Evolutionary conservation across 2,797 vertebrate genomes (phyloP), one percentile per base, ranked within the genome.

Genomic region (Xenopus petersii): DNA sequence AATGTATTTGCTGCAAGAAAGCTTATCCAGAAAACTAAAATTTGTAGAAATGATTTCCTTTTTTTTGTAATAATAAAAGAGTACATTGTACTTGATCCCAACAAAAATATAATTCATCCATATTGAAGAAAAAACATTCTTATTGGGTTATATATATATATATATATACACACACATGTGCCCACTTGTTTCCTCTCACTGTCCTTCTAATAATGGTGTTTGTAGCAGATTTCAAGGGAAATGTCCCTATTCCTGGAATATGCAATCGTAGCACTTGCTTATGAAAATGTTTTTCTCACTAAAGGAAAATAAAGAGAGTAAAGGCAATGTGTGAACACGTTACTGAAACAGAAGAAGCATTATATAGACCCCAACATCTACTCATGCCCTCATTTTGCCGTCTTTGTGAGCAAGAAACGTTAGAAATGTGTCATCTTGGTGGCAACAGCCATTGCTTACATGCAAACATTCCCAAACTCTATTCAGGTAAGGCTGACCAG

Each of bases 311-410:
- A 70, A 60, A 49, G 51, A 73, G 69, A 78, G 76, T 78, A 60
- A 78, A 78, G 71, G 63, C 55, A 69, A 56, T 33, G 42, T 78
- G 71, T 74, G 76, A 78, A 73, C n/a, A 73, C 54, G 61, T 78
- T 71, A 78, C 51, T 12, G 5, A 49, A 46, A 78, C 76, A 78
- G 76, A 70, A 67, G 76, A 15, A 64, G 71, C 71, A 70, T 78
- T 78, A 73, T 78, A 47, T 60, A 42, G 10, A 59, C 56, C 48
- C 59, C 56, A 17, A 16, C 30, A 69, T 36, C 4, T n/a, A 5
- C 60, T 69, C 24, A 10, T 60, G 51, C 66, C 47, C 56, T 65
- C 59, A 69, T 69, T 55, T 42, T 42, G 30, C 17, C 15, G 33
- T 11, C 76, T 64, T 42, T 69, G 71, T 70, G 60, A 73, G 70